phyloP scores from a whole-genome alignment of 2,797 vertebrate species.

The Pampus argenteus region DNA sequence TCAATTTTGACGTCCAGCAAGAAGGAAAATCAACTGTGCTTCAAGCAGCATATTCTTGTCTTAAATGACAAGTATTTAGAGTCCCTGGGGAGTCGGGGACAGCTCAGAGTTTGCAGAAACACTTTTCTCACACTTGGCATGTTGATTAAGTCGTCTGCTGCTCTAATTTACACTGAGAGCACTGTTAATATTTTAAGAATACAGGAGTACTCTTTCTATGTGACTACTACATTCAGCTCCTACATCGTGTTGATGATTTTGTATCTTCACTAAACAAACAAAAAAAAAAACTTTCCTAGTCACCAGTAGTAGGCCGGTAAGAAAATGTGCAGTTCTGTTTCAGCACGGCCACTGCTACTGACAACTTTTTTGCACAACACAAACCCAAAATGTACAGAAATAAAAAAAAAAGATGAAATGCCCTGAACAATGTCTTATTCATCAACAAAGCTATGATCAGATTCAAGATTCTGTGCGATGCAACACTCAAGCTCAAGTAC shows the following conservation, averaged over 20 bases:
- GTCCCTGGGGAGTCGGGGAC: neutral
- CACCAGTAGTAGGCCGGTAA: neutral
- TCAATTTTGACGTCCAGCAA: neutral
- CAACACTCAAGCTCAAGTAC: slow-evolving; percentile 45
- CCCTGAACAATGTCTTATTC: slow-evolving; percentile 18
- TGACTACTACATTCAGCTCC: neutral
- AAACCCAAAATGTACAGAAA: slow-evolving; percentile 17
- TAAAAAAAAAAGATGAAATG: slow-evolving; percentile 16
- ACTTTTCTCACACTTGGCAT: neutral
- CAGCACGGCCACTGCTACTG: slow-evolving; percentile 13
- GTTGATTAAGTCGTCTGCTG: slow-evolving; percentile 1
- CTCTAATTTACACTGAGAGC: neutral
- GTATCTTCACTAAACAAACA: neutral
- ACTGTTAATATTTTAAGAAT: neutral
- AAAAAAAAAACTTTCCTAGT: neutral
- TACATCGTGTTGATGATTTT: neutral
- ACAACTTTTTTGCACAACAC: neutral
- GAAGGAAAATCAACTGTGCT: neutral
- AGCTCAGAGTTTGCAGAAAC: neutral
- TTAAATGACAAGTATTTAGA: neutral
- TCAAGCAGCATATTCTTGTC: neutral
- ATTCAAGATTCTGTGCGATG: slow-evolving; percentile 32
- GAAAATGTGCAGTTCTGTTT: slow-evolving; percentile 1
- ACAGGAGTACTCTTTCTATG: neutral
- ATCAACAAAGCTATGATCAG: slow-evolving; percentile 16